Evolutionary conservation across 2,113 vertebrate genomes (phyloP), one percentile per base, ranked within the genome.

Genomic region (Phyllostomus discolor): DNA sequence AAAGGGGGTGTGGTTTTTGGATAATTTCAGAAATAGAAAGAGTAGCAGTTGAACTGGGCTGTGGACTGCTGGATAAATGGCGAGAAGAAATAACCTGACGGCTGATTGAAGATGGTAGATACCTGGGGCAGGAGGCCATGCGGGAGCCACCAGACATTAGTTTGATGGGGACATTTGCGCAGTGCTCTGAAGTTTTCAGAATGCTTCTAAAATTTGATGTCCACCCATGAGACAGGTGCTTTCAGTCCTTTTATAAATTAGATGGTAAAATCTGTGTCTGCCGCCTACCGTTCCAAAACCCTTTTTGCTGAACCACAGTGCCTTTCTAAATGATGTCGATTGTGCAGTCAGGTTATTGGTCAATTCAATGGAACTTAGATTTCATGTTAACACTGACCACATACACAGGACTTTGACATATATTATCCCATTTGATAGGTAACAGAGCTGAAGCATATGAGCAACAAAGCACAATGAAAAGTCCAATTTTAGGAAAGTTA

Each of bases 361-460:
- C 67, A 95, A 64, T 88, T 76, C 95, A 67, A n/a, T 75, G 76
- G 54, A 69, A 4, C 17, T 90, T 96, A 88, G 86, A 90, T 88
- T 94, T 95, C 46, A 31, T 95, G 43, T 94, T 95, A 92, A 88
- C 66, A 66, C 64, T 96, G 91, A 87, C 41, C 43, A 94, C 86
- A 88, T 94, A n/a, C 76, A 95, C 90, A 94, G 76, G 64, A 85
- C 91, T 97, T 95, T 85, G 95, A 90, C 76, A 64, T 84, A 46
- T 88, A 92, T 94, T 91, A 93, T 97, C 93, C 91, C 93, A 90
- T 95, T 94, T 95, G 94, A 78, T 96, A 96, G 84, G 91, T 86
- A 41, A 97, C 91, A 96, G 91, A 94, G 89, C 89, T 93, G 73
- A 96, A 93, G 85, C 88, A 52, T 88, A 78, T 95, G 91, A 96